Evolutionary conservation across 2,797 vertebrate species (phyloP).

Genomic region (Heliangelus exortis): DNA sequence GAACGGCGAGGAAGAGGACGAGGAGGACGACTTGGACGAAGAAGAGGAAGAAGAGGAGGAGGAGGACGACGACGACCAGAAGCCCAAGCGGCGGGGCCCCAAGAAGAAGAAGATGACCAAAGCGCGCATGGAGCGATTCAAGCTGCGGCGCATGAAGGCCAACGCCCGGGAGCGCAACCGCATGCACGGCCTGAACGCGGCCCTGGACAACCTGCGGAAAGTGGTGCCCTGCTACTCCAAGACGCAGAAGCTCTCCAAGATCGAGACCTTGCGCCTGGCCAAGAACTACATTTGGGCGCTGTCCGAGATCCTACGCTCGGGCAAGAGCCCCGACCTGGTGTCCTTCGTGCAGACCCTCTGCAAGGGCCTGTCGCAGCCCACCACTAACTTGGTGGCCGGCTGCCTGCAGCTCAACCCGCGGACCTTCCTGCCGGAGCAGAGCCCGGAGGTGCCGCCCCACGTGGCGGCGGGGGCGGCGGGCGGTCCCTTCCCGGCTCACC

Average conservation of each 20-base stretch:
- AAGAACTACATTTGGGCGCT: constrained; percentile 99
- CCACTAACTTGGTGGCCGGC: constrained; percentile 95
- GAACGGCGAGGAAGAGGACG: constrained; percentile 85
- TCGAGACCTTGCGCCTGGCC: constrained; percentile 94
- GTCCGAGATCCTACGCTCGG: constrained; percentile 93
- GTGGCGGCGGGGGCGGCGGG: constrained; percentile 83
- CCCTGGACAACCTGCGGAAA: constrained; percentile 96
- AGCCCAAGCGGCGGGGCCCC: constrained; percentile 94
- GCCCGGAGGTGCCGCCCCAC: constrained; percentile 87
- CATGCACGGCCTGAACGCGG: constrained; percentile 98
- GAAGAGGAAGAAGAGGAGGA: constrained; percentile 88
- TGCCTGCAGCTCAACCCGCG: constrained; percentile 96
- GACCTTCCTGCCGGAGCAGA: constrained; percentile 96
- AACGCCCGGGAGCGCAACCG: constrained; percentile 97
- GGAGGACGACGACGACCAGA: constrained; percentile 89
- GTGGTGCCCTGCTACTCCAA: constrained; percentile 99
- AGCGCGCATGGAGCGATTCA: constrained; percentile 94
- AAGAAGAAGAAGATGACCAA: constrained; percentile 99
- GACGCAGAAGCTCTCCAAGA: constrained; percentile 98
- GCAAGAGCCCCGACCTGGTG: constrained; percentile 95
- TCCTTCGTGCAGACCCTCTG: constrained; percentile 97
- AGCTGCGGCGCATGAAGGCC: constrained; percentile 94
- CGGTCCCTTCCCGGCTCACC: constrained; percentile 83
- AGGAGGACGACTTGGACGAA: constrained; percentile 85
- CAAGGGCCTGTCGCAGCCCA: constrained; percentile 97